These are phyloP conservation scores for Crotalus horridus DNA, from an alignment of 2,113 vertebrate species.

Conservation along the genomic window DNA sequence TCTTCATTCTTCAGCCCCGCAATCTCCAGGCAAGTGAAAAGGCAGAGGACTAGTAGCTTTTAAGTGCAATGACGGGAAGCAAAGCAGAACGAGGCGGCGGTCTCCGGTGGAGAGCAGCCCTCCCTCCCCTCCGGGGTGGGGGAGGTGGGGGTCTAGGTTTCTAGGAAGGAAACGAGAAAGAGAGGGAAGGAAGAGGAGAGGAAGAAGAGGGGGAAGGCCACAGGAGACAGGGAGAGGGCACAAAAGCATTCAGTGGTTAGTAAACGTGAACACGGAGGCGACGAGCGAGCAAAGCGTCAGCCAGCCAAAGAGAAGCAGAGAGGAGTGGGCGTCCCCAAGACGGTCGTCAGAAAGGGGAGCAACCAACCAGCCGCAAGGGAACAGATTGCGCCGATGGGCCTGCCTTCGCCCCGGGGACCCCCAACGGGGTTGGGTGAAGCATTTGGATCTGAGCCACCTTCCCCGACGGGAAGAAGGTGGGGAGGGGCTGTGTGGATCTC, in stretches of 20 bases:
- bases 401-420: not conserved
- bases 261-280: constrained; percentile 67
- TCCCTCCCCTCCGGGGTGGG: constrained; percentile 22
- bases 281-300: constrained; percentile 52
- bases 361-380: not conserved
- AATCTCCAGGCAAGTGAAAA: constrained; percentile 66
- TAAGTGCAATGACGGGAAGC: constrained; percentile 70
- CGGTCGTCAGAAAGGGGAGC: not conserved
- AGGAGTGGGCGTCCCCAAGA: rapidly evolving
- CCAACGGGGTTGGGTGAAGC: not conserved
- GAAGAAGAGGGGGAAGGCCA: constrained; percentile 47
- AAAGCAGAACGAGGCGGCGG: constrained; percentile 65
- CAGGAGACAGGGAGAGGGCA: constrained; percentile 63
- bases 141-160: constrained; percentile 69
- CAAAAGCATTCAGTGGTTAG: constrained; percentile 77
- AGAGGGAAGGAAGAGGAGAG: constrained; percentile 44
- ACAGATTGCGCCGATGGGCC: not conserved
- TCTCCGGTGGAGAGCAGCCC: constrained; percentile 66
- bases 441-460: rapidly evolving
- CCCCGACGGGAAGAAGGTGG: not conserved
- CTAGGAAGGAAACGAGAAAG: constrained; percentile 75
- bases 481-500: not conserved
- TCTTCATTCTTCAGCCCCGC: constrained; percentile 67
- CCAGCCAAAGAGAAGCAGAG: constrained; percentile 11
- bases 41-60: constrained; percentile 63